Evolutionary conservation across 2,888 invertebrate genomes (phyloP).

Genomic region (Axea sp.): DNA sequence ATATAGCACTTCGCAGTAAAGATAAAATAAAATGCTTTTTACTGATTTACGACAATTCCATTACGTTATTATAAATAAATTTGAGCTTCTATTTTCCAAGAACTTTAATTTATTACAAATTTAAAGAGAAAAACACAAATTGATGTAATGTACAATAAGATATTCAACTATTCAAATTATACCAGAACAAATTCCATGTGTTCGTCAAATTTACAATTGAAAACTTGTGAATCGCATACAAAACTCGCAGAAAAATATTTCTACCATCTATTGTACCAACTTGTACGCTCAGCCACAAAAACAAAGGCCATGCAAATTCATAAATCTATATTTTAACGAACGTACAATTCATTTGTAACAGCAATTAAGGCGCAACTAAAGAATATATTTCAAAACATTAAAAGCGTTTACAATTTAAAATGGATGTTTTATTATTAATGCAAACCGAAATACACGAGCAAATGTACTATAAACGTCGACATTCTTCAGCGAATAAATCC

Average conservation of each 20-base stretch:
- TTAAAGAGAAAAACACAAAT: no score
- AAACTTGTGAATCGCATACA: no score
- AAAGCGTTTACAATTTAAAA: conserved; percentile 20
- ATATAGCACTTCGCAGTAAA: no score
- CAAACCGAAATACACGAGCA: conserved; percentile 10
- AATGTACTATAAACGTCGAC: conserved; percentile 27
- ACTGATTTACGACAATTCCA: no score
- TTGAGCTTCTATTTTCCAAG: no score
- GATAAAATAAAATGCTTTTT: no score
- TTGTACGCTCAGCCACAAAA: conserved; percentile 1
- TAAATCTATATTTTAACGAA: conserved; percentile 16
- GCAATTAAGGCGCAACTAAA: conserved; percentile 20
- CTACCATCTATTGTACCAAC: conserved; percentile 1
- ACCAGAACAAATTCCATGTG: no score
- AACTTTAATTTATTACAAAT: no score
- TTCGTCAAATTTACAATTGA: no score
- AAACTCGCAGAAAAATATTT: conserved; percentile 1
- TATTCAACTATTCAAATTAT: no score
- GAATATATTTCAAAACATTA: conserved; percentile 9
- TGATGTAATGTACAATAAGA: no score
- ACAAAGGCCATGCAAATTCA: conserved; percentile 7
- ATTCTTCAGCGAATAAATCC: conserved; percentile 42
- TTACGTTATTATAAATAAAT: no score
- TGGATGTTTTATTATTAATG: conserved; percentile 14
- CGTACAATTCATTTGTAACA: conserved; percentile 23